phyloP scores from a whole-genome alignment of 2,888 invertebrate species.

The Apodemia hepburni region DNA sequence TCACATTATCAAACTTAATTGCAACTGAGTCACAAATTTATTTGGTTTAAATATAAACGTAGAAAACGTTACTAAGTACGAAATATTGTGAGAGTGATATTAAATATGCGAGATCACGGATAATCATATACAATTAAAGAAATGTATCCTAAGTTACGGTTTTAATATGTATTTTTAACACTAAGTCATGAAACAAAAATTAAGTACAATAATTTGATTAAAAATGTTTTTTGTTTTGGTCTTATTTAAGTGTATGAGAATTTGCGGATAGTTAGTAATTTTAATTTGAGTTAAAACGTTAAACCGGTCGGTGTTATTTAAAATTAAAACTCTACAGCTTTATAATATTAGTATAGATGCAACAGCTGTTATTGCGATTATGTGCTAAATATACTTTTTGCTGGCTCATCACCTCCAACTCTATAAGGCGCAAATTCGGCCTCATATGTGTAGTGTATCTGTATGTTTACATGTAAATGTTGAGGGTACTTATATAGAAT shows the following conservation, averaged over 20 bases:
- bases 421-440: too few species aligned
- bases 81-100: neutral
- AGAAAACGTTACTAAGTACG: neutral
- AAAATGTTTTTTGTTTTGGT: neutral
- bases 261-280: slow-evolving; percentile 1
- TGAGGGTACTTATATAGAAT: too few species aligned
- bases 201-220: neutral
- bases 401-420: too few species aligned
- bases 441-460: too few species aligned
- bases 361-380: too few species aligned
- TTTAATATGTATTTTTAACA: neutral
- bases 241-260: neutral
- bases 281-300: slow-evolving; percentile 17
- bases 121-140: neutral
- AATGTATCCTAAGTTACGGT: neutral
- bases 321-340: too few species aligned
- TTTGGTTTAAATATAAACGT: neutral
- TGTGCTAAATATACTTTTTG: too few species aligned
- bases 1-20: neutral
- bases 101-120: neutral
- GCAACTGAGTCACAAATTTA: neutral
- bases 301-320: too few species aligned
- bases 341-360: too few species aligned
- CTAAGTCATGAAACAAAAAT: neutral
- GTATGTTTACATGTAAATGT: too few species aligned